Base-by-base conservation (phyloP, 2,888 invertebrate genomes). In the Timandra comae region DNA sequence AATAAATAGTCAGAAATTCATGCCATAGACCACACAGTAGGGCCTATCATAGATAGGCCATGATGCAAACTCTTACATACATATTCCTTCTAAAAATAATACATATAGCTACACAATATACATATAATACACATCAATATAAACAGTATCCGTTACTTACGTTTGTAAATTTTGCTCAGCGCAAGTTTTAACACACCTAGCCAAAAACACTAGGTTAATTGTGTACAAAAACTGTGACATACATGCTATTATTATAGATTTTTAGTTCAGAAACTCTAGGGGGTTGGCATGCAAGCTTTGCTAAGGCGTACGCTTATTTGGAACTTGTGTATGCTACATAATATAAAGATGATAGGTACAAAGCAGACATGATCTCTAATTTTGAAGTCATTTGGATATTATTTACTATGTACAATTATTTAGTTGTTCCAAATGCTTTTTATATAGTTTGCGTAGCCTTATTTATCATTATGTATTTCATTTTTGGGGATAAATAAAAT, bases 131-230 rank as follows among this genome's bases (percentile, higher is more conserved):
- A 35, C 32, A 43, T 22, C 42, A 41, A 60, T 37, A 46, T 43
- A 33, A 38, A 44, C 23, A 46, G 41, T 52, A 57, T 49, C 52
- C 55, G 56, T 63, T 82, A 82, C 84, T 84, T 73, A 84, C 84
- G 62, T 65, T 59, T 71, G 68, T 47, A 84, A 68, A 70, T 77
- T 80, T 78, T 81, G 82, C 59, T 84, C 84, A 67, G 82, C 82
- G 67, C 82, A 84, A 74, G 81, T 62, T 57, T 78, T 63, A 56
- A 82, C 75, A 65, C 67, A 82, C 82, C 84, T 84, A 84, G 73
- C 71, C 79, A 80, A 79, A 81, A 81, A 48, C 33, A 70, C 67
- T 71, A 67, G 49, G 58, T 78, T 80, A 80, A 72, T 76, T 66
- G 54, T 43, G 41, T 57, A 49, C 30, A 49, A 44, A 42, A 49